These are phyloP conservation scores for Drosophila quinaria DNA, from an alignment of 2,888 invertebrate genomes.

Conservation along the genomic window DNA sequence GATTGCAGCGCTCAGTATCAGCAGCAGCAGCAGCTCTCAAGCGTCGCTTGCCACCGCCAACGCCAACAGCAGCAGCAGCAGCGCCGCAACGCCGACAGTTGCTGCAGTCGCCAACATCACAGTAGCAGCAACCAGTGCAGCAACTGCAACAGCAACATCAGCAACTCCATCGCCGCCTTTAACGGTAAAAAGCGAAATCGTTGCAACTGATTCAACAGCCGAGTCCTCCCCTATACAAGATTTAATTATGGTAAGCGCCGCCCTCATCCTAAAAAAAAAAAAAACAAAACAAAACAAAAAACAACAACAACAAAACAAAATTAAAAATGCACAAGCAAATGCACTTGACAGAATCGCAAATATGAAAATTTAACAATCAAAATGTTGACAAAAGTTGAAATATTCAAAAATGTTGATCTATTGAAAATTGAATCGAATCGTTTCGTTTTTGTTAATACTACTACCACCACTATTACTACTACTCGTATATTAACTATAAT, in stretches of 20 bases:
- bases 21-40: slow-evolving; percentile 80
- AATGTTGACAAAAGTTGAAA: slow-evolving; percentile 38
- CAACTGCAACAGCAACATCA: slow-evolving; percentile 43
- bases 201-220: slow-evolving; percentile 70
- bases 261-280: slow-evolving; percentile 58
- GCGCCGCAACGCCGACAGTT: slow-evolving; percentile 40
- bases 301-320: slow-evolving; percentile 36
- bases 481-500: slow-evolving; percentile 50
- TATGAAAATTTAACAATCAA: slow-evolving; percentile 21
- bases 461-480: slow-evolving; percentile 1
- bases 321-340: slow-evolving; percentile 52
- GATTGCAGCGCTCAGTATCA: slow-evolving; percentile 82
- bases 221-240: slow-evolving; percentile 81
- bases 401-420: slow-evolving; percentile 31
- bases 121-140: slow-evolving; percentile 30
- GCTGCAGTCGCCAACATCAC: slow-evolving; percentile 42
- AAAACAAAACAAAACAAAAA: slow-evolving; percentile 38
- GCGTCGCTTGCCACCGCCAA: slow-evolving; percentile 70
- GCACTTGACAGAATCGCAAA: slow-evolving; percentile 57
- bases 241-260: slow-evolving; percentile 85
- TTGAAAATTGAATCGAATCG: slow-evolving; percentile 45
- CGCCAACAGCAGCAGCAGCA: slow-evolving; percentile 41
- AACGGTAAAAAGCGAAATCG: slow-evolving; percentile 72
- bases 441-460: slow-evolving; percentile 59
- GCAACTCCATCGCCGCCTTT: slow-evolving; percentile 54